These are phyloP conservation scores for Tetramorium bicarinatum DNA, from an alignment of 2,888 invertebrate species.

Conservation along the genomic window DNA sequence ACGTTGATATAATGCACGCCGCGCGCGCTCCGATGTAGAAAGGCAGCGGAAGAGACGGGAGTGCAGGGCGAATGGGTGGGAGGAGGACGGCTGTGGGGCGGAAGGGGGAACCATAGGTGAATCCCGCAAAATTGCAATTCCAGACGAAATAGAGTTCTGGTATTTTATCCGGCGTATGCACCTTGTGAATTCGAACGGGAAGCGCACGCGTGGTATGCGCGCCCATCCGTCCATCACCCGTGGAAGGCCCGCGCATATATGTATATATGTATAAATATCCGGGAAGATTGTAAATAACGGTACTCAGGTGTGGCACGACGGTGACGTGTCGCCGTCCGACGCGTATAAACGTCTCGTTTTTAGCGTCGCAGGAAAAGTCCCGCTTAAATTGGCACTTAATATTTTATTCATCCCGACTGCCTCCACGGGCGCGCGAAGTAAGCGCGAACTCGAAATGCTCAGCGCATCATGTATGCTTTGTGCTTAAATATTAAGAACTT, in stretches of 20 bases:
- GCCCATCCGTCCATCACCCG: constrained; percentile 36
- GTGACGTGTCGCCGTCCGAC: constrained; percentile 30
- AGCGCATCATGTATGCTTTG: constrained; percentile 21
- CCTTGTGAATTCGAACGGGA: constrained; percentile 48
- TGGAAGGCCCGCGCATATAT: neutral
- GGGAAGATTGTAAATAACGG: constrained; percentile 55
- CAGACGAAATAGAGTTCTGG: constrained; percentile 71
- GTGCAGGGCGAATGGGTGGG: neutral
- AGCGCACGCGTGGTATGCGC: constrained; percentile 39
- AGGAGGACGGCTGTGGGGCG: constrained; percentile 14
- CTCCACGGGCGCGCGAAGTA: neutral
- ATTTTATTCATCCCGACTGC: constrained; percentile 40
- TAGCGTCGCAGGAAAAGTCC: constrained; percentile 31
- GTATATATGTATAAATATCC: neutral
- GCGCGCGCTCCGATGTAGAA: constrained; percentile 51
- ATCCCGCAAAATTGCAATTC: constrained; percentile 68
- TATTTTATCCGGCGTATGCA: constrained; percentile 67
- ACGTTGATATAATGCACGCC: constrained; percentile 58
- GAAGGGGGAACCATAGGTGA: constrained; percentile 59
- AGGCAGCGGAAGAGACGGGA: constrained; percentile 30
- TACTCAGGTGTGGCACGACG: constrained; percentile 31
- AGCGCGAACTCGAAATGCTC: constrained; percentile 32
- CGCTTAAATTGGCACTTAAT: constrained; percentile 50
- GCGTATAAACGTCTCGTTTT: constrained; percentile 46
- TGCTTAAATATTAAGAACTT: constrained; percentile 38